Evolutionary conservation across 2,888 invertebrate genomes (phyloP).

Genomic region (Drosophila setosimentum): DNA sequence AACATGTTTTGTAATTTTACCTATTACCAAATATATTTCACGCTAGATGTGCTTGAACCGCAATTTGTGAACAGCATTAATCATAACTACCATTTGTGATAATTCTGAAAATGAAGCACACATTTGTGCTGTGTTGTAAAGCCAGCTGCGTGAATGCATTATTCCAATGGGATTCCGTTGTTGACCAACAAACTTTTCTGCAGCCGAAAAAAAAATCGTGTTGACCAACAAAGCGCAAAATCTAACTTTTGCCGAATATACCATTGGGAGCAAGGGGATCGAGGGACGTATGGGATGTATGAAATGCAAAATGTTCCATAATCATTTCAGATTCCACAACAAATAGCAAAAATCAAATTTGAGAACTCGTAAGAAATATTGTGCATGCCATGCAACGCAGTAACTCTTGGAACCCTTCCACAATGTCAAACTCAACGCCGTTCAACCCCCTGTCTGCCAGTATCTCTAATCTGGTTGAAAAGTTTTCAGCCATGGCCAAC

Average conservation of each 20-base stretch:
- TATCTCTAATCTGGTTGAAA: constrained; percentile 43
- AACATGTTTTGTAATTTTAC: neutral
- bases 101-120: constrained; percentile 29
- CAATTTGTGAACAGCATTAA: constrained; percentile 40
- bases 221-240: constrained; percentile 75
- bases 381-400: constrained; percentile 50
- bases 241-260: constrained; percentile 48
- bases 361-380: constrained; percentile 71
- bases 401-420: constrained; percentile 28
- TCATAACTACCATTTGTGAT: constrained; percentile 40
- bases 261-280: neutral
- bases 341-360: constrained; percentile 78
- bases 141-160: constrained; percentile 44
- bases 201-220: constrained; percentile 50
- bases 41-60: constrained; percentile 45
- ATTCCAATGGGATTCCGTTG: constrained; percentile 43
- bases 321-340: constrained; percentile 77
- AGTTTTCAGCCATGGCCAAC: constrained; percentile 65
- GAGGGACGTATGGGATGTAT: neutral
- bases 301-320: constrained; percentile 46
- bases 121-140: constrained; percentile 12
- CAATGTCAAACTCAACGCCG: neutral
- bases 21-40: constrained; percentile 34
- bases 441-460: neutral
- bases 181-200: constrained; percentile 46